Percentiles rank a stretch among this genome's conserved stretches.
Conservation (phyloP, 1,140 invertebrate species). For the Trachymyrmex septentrionalis region DNA sequence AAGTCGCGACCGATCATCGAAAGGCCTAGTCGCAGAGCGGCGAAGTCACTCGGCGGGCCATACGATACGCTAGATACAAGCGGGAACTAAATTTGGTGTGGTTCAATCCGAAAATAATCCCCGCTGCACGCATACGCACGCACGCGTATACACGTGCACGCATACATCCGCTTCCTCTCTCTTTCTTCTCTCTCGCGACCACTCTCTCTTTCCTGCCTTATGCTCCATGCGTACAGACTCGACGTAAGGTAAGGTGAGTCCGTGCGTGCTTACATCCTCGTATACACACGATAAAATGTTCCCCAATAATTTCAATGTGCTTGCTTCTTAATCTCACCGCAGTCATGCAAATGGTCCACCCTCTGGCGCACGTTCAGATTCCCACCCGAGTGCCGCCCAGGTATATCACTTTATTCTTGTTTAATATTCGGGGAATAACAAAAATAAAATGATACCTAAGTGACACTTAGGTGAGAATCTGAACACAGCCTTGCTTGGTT, state of each 20-base stretch:
- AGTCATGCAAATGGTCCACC: background rate
- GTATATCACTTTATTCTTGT: too few species aligned
- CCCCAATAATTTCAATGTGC: background rate
- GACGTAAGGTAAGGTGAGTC: constrained; percentile 72
- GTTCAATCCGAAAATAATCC: constrained; percentile 83
- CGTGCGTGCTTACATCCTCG: constrained; percentile 54
- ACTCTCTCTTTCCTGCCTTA: constrained; percentile 54
- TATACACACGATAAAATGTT: constrained; percentile 27
- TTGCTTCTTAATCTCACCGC: background rate
- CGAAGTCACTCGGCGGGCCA: constrained; percentile 74
- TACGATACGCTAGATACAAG: constrained; percentile 82
- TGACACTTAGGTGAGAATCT: too few species aligned
- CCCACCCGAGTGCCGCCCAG: too few species aligned
- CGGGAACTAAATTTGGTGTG: constrained; percentile 85
- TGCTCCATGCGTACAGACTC: constrained; percentile 71
- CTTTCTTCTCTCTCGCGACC: constrained; percentile 8
- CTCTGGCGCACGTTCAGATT: background rate
- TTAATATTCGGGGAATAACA: too few species aligned
- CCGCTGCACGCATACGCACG: constrained; percentile 58
- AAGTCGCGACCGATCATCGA: constrained; percentile 68
- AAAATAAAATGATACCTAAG: too few species aligned
- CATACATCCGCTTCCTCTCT: constrained; percentile 60
- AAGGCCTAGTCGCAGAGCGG: constrained; percentile 50
- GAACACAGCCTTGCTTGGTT: background rate
- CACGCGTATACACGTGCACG: background rate